Evolutionary conservation across 37 sponge, comb jelly and placozoan genomes (phyloP), one percentile per base, ranked within the genome.

Genomic region (Ianthella basta): DNA sequence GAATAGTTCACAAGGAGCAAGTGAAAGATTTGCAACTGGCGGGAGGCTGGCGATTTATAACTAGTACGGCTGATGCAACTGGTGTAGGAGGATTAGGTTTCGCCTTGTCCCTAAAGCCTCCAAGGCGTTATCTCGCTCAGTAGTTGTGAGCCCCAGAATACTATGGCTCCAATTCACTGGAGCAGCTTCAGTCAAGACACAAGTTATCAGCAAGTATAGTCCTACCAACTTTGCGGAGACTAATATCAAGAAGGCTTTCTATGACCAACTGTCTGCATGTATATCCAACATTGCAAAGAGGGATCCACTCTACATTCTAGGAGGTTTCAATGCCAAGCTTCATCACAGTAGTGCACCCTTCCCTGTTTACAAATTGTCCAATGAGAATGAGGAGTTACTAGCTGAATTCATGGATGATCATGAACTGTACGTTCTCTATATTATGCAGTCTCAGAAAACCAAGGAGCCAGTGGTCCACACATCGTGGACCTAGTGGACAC

Each of bases 131-230:
- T 61, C 64, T 61, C 64, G 13, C 4, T 29, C 64, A 61, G 64
- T 61, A 61, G 64, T 61, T n/a, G 64, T 61, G 64, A 61, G 64
- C 64, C 64, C 64, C 64, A 61, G 64, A 61, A 61, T 61, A 29
- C 24, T 61, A 27, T 61, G 64, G 64, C 64, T 61, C 64, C 64
- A 61, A 61, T 61, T 61, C 64, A 61, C 24, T 61, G 64, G 64
- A 61, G 64, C 64, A 61, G 12, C 4, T 27, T 27, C 29, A 61
- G 13, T 61, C 29, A 61, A 27, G 64, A 61, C 64, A 61, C 64
- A 61, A 13, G 64, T 61, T 27, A 61, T 61, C 24, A 29, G 64
- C 29, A 12, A 13, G 13, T 61, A 27, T 61, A 27, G 64, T 27
- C 64, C 64, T 61, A 61, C 64, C 29, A 61, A 61, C 64, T 13